Percentiles rank a stretch among this genome's conserved stretches.
These are phyloP conservation scores for Callocephalon fimbriatum DNA, from an alignment of 2,113 vertebrate species.

Conservation along the genomic window DNA sequence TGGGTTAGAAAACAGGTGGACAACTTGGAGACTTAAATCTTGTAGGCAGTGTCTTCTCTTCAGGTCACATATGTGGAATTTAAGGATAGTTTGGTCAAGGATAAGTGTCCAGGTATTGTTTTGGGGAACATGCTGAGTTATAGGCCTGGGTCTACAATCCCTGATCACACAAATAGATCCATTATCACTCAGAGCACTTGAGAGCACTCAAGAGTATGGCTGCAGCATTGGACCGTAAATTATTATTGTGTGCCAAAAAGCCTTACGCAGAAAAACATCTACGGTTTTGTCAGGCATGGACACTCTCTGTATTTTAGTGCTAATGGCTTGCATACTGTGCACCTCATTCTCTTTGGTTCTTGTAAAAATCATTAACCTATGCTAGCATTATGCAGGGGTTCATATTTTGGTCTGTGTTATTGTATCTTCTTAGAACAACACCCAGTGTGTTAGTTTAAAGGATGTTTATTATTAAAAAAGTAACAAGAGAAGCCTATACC, in stretches of 20 bases:
- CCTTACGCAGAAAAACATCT: neutral
- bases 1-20: neutral
- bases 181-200: conserved; percentile 47
- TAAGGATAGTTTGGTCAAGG: neutral
- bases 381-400: neutral
- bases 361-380: neutral
- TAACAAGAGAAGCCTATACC: neutral
- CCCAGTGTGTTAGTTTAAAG: neutral
- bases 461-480: neutral
- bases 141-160: neutral
- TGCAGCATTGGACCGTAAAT: neutral
- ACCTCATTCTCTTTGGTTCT: neutral
- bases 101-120: neutral
- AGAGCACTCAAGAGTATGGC: conserved; percentile 21
- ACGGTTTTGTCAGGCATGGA: neutral
- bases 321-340: neutral
- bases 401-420: neutral
- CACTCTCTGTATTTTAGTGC: neutral
- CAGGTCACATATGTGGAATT: neutral
- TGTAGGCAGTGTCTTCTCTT: neutral
- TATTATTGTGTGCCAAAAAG: conserved; percentile 24
- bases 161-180: neutral
- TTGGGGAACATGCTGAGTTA: neutral
- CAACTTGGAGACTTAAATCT: neutral
- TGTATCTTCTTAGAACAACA: neutral